Conservation (phyloP, 2,797 vertebrate species). For the Taenioides sp. region DNA sequence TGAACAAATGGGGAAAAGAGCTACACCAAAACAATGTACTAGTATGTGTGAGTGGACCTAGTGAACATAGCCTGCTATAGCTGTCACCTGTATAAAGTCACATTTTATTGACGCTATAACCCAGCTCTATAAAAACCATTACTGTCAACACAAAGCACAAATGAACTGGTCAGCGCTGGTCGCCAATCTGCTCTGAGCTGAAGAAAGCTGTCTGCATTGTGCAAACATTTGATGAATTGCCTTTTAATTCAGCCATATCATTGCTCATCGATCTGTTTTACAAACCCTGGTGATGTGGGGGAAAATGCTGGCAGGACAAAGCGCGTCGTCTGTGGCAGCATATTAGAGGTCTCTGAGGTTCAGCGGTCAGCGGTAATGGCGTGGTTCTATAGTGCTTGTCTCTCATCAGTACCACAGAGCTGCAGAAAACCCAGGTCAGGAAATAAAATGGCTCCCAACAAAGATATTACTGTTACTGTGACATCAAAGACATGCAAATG, state of each 20-base stretch:
- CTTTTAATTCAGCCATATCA: conserved; percentile 51
- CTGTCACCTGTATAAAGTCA: not conserved
- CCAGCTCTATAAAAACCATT: conserved; percentile 22
- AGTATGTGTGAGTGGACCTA: too few relatives aligned
- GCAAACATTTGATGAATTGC: conserved; percentile 57
- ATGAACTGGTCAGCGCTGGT: conserved; percentile 12
- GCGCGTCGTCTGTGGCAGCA: conserved; percentile 52
- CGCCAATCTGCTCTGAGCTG: conserved; percentile 2
- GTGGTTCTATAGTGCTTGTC: conserved; percentile 39
- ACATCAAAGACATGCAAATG: conserved; percentile 50
- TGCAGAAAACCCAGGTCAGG: conserved; percentile 27
- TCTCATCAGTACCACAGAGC: conserved; percentile 42
- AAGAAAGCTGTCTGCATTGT: conserved; percentile 20
- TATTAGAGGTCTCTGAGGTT: conserved; percentile 61
- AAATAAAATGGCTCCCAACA: conserved; percentile 56
- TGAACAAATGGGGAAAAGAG: too few relatives aligned
- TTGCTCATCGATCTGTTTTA: conserved; percentile 56
- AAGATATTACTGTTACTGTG: conserved; percentile 53
- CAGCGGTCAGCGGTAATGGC: conserved; percentile 60
- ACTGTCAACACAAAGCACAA: conserved; percentile 29
- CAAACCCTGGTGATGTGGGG: conserved; percentile 45
- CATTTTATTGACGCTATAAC: conserved; percentile 2
- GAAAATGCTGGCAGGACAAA: conserved; percentile 53
- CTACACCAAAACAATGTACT: too few relatives aligned
- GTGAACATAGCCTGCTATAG: not conserved